Evolutionary conservation across 2,888 invertebrate genomes (phyloP).

Genomic region (Pocota personata): DNA sequence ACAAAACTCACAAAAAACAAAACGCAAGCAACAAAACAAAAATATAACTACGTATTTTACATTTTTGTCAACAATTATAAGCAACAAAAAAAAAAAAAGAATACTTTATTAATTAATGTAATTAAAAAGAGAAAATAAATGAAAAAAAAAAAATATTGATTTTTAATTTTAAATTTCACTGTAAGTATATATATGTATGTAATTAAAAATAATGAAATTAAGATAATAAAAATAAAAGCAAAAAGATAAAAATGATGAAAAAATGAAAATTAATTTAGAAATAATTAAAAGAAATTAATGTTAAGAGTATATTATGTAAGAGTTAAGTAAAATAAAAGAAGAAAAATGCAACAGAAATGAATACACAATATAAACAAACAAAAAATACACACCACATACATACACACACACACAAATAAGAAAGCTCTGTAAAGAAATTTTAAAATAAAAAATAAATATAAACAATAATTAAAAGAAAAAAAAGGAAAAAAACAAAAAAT

Average conservation of each 20-base stretch:
- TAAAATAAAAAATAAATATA: constrained; percentile 10
- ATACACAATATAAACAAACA: constrained; percentile 30
- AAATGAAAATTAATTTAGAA: constrained; percentile 43
- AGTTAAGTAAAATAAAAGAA: constrained; percentile 27
- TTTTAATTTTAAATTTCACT: constrained; percentile 56
- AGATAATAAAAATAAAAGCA: constrained; percentile 17
- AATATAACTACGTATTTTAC: constrained; percentile 53
- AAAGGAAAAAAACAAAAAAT: too few relatives aligned
- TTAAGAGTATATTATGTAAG: constrained; percentile 53
- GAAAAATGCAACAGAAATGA: constrained; percentile 31
- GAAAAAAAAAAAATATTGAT: constrained; percentile 27
- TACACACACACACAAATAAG: constrained; percentile 34
- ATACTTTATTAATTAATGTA: constrained; percentile 63
- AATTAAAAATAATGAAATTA: constrained; percentile 39
- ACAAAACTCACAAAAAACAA: constrained; percentile 50
- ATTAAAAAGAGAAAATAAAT: constrained; percentile 40
- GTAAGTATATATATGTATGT: constrained; percentile 66
- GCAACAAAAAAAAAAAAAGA: constrained; percentile 18
- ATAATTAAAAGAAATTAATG: constrained; percentile 56
- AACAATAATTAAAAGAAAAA: constrained; percentile 25
- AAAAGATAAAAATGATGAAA: constrained; percentile 47
- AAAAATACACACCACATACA: constrained; percentile 35
- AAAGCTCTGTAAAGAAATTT: constrained; percentile 49
- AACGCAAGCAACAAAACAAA: constrained; percentile 29
- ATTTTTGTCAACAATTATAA: constrained; percentile 61